Percentiles rank a stretch among this genome's conserved stretches.
phyloP scores from a whole-genome alignment of 1,140 invertebrate species.

The Apolygus lucorum region DNA sequence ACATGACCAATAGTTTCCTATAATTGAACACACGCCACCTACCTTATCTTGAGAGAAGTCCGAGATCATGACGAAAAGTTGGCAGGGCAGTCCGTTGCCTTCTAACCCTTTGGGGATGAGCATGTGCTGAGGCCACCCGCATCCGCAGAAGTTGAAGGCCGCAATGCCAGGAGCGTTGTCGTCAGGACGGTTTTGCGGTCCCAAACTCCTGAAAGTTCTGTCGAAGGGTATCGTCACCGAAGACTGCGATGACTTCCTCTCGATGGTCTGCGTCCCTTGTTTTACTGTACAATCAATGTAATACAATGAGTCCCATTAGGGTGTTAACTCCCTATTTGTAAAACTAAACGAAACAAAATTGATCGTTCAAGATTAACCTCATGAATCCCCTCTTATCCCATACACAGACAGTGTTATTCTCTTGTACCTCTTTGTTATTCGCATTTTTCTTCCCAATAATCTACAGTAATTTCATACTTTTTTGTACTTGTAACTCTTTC shows the following conservation, averaged over 20 bases:
- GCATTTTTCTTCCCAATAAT: too few species aligned
- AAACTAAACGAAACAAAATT: too few species aligned
- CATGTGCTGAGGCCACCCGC: conserved; percentile 81
- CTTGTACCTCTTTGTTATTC: too few species aligned
- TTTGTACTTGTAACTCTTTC: too few species aligned
- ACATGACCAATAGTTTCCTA: too few species aligned
- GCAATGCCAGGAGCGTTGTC: conserved; percentile 32
- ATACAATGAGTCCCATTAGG: too few species aligned
- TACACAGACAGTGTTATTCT: conserved; percentile 45
- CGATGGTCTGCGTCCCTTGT: conserved; percentile 47
- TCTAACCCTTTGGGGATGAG: conserved; percentile 62
- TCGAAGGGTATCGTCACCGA: conserved; percentile 56
- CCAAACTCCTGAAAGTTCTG: conserved; percentile 51
- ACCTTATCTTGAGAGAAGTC: conserved; percentile 62
- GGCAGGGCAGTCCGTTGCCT: conserved; percentile 54
- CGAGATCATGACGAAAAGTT: conserved; percentile 73
- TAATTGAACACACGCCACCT: too few species aligned
- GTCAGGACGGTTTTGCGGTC: conserved; percentile 38
- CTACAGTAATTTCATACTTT: too few species aligned
- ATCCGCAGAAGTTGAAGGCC: conserved; percentile 66
- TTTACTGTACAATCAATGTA: too few species aligned
- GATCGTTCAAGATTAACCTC: too few species aligned
- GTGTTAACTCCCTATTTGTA: too few species aligned
- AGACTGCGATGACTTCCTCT: conserved; percentile 47
- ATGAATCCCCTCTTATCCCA: conserved; percentile 39